Evolutionary conservation across 1,140 invertebrate species (phyloP).

Genomic region (Doryteuthis pealeii): DNA sequence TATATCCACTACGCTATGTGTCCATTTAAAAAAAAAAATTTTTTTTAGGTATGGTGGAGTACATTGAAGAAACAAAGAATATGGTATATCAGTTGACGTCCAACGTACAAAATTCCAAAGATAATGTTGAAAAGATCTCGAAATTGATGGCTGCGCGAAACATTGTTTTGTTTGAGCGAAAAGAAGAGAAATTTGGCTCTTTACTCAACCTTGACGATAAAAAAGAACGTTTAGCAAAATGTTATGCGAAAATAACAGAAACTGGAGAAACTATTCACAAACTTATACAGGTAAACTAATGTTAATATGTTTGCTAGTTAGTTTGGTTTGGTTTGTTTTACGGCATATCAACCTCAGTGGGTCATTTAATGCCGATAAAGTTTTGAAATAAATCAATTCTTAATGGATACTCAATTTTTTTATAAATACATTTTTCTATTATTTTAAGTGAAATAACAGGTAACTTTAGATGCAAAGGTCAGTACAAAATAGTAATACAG

Average conservation of each 20-base stretch:
- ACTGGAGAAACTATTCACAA: constrained; percentile 71
- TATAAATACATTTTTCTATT: too few relatives aligned
- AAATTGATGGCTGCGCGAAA: constrained; percentile 74
- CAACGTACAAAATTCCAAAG: constrained; percentile 77
- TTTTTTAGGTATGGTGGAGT: constrained; percentile 70
- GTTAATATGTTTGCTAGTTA: background rate
- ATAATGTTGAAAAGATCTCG: constrained; percentile 76
- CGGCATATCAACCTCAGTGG: too few relatives aligned
- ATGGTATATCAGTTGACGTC: constrained; percentile 75
- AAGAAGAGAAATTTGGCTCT: constrained; percentile 75
- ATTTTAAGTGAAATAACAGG: too few relatives aligned
- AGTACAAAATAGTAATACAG: too few relatives aligned
- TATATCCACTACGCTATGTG: too few relatives aligned
- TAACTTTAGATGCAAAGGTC: too few relatives aligned
- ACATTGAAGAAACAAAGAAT: constrained; percentile 72
- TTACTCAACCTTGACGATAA: constrained; percentile 78
- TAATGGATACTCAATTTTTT: too few relatives aligned
- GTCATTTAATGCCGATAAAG: too few relatives aligned
- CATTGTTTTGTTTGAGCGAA: constrained; percentile 76
- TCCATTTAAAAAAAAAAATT: too few relatives aligned
- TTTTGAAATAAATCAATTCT: too few relatives aligned
- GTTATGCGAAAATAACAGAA: constrained; percentile 71
- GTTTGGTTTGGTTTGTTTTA: too few relatives aligned
- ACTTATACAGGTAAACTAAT: constrained; percentile 62
- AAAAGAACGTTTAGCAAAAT: constrained; percentile 70